These are phyloP conservation scores for Drosophila mojavensis DNA, from an alignment of 1,140 invertebrate species.

Conservation along the genomic window DNA sequence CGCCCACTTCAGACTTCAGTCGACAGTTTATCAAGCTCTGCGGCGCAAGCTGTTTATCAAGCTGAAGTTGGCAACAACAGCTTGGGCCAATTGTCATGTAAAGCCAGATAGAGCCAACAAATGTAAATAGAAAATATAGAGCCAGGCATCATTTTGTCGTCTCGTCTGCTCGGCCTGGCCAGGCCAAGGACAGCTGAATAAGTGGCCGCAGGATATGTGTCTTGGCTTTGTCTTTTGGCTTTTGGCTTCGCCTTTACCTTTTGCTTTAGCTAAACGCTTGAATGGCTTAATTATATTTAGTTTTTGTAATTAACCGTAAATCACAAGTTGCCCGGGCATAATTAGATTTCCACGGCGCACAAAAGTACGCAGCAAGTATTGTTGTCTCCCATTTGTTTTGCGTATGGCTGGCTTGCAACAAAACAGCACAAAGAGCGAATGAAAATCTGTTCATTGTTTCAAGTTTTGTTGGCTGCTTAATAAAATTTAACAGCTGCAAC, in stretches of 20 bases:
- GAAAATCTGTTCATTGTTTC: conserved; percentile 53
- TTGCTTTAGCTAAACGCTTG: conserved; percentile 39
- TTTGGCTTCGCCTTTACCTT: conserved; percentile 22
- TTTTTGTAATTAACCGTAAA: conserved; percentile 58
- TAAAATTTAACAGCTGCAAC: conserved; percentile 70
- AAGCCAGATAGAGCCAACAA: conserved; percentile 41
- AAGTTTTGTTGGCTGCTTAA: conserved; percentile 54
- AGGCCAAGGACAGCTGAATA: conserved; percentile 25
- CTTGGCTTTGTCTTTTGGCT: conserved; percentile 44
- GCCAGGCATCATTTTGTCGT: not conserved
- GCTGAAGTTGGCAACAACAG: conserved; percentile 49
- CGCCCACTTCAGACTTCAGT: conserved; percentile 7
- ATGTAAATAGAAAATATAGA: conserved; percentile 38
- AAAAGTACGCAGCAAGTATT: conserved; percentile 46
- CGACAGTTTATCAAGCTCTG: conserved; percentile 14
- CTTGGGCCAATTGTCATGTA: conserved; percentile 24
- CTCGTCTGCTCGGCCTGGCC: conserved; percentile 1
- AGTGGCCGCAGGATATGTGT: conserved; percentile 40
- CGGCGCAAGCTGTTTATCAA: conserved; percentile 3
- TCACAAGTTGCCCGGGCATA: conserved; percentile 43
- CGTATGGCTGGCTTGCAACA: conserved; percentile 9
- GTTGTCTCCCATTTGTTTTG: conserved; percentile 30
- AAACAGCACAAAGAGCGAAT: conserved; percentile 15
- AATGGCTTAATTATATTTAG: conserved; percentile 72
- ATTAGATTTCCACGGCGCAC: conserved; percentile 48